Evolutionary conservation across 2,113 vertebrate genomes (phyloP).

Genomic region (Onychorhynchus coronatus): DNA sequence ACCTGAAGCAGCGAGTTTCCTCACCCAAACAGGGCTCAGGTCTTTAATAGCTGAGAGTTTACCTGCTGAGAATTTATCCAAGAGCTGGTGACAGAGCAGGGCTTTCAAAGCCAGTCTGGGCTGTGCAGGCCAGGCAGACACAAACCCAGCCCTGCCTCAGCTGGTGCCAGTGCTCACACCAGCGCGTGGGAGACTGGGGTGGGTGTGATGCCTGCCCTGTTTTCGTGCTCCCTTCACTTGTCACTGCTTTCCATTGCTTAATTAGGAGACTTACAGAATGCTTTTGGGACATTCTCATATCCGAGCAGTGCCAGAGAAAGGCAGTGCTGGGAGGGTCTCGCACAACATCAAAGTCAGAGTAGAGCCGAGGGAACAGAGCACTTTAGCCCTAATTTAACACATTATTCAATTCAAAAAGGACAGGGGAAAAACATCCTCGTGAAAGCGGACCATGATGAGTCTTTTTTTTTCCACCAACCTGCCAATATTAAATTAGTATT

Average conservation of each 20-base stretch:
- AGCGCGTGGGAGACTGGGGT: not conserved
- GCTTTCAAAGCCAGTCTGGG: not conserved
- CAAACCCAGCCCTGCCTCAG: not conserved
- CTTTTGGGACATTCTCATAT: not conserved
- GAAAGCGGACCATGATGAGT: not conserved
- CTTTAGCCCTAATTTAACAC: not conserved
- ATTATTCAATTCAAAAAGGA: not conserved
- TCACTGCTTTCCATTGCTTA: not conserved
- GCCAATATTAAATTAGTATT: conserved; percentile 24
- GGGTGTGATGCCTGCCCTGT: not conserved
- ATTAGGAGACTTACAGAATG: not conserved
- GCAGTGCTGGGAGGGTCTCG: not conserved
- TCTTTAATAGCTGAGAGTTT: not conserved
- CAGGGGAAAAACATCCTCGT: not conserved
- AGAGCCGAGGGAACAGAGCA: not conserved
- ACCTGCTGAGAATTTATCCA: not conserved
- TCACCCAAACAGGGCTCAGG: not conserved
- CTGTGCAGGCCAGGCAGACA: not conserved
- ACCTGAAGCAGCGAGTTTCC: not conserved
- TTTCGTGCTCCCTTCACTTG: not conserved
- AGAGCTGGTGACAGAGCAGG: not conserved
- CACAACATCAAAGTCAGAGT: not conserved
- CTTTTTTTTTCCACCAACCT: not conserved
- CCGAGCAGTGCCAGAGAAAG: not conserved
- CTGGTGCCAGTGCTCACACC: not conserved